These are phyloP conservation scores for Cygnus atratus DNA, from an alignment of 2,113 vertebrate genomes.

Conservation along the genomic window DNA sequence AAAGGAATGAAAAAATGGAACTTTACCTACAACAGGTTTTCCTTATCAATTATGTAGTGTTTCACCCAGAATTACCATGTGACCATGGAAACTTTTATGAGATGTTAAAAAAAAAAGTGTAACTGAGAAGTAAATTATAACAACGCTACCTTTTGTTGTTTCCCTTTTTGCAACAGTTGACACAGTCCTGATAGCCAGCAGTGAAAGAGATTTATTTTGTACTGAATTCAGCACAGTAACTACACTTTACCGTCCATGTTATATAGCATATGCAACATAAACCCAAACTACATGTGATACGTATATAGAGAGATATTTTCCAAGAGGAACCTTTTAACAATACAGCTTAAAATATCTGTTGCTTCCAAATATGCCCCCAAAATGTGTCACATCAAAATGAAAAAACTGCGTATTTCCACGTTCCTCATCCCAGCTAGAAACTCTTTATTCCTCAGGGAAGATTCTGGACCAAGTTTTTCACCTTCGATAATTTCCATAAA, in stretches of 20 bases:
- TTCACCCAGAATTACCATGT: conserved; percentile 64
- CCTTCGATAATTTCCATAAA: not conserved
- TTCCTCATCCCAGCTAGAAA: not conserved
- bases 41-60: conserved; percentile 42
- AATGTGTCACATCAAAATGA: not conserved
- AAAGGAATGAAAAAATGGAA: conserved; percentile 33
- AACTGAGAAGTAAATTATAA: conserved; percentile 58
- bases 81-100: conserved; percentile 68
- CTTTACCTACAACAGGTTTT: conserved; percentile 42
- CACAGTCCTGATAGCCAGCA: conserved; percentile 17
- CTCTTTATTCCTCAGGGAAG: not conserved
- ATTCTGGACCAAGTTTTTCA: not conserved
- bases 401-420: not conserved
- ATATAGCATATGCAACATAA: conserved; percentile 3
- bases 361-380: not conserved
- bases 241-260: not conserved
- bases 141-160: conserved; percentile 47
- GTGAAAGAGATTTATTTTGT: not conserved
- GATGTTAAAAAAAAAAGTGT: conserved; percentile 38
- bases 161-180: conserved; percentile 52
- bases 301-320: not conserved
- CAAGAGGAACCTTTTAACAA: not conserved
- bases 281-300: not conserved
- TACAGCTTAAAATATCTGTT: not conserved
- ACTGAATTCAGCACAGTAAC: conserved; percentile 8